Percentiles rank a stretch among this genome's conserved stretches.
Conservation (phyloP, 2,113 vertebrate genomes). For the Copsychus sechellarum region DNA sequence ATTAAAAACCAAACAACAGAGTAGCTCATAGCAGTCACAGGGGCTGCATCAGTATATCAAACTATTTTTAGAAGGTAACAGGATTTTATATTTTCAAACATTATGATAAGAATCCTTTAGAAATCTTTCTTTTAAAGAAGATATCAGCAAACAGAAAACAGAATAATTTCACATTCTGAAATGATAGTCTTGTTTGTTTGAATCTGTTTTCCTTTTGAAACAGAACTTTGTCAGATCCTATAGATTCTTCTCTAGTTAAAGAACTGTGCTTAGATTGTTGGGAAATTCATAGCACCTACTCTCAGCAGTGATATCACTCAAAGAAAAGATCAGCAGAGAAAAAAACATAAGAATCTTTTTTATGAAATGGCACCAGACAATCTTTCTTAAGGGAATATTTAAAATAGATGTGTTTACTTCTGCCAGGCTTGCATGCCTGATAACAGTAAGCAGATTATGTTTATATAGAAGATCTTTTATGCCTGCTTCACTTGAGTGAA, state of each 20-base stretch:
- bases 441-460: constrained; percentile 60
- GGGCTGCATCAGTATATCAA: neutral
- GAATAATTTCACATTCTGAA: neutral
- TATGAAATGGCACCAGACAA: neutral
- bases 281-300: neutral
- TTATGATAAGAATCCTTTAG: neutral
- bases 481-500: constrained; percentile 47
- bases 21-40: neutral
- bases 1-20: neutral
- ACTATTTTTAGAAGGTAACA: neutral
- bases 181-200: neutral
- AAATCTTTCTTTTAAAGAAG: neutral
- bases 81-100: neutral
- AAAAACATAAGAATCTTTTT: neutral
- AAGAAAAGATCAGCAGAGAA: neutral
- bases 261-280: neutral
- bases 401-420: constrained; percentile 35
- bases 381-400: constrained; percentile 46
- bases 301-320: neutral
- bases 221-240: neutral
- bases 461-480: constrained; percentile 39
- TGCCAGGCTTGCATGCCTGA: constrained; percentile 22
- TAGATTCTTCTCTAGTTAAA: neutral
- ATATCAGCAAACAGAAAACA: neutral
- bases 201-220: constrained; percentile 14